Base-by-base conservation (phyloP, 1,140 invertebrate species). In the Arctopsyche grandis region DNA sequence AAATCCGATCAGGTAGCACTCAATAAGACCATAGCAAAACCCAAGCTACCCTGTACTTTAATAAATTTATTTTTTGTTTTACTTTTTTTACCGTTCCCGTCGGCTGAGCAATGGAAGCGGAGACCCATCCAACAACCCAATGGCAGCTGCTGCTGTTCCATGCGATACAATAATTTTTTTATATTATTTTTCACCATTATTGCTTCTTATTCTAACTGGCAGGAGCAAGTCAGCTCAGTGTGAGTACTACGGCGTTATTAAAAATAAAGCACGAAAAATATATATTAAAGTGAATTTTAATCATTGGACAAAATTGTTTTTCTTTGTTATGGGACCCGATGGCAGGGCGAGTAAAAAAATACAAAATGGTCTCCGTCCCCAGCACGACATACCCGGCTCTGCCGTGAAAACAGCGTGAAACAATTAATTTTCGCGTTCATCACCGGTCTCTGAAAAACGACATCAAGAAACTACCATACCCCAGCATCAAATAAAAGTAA, bases 261-360 rank as follows among this genome's bases (percentile, higher is more conserved):
- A 66, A 22, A 66, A 66, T 38, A 14, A 44, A 44, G 43, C n/a
- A 56, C 21, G 16, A 63, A 43, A 24, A 22, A 63, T 16, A 60
- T 60, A 77, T 76, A 69, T 29, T 26, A 12, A 24, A 66, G 29
- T 22, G 63, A 77, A 74, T 77, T 79, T 79, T 79, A 77, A 79
- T 79, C 77, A 81, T 82, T 77, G 77, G 48, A 80, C 78, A 71
- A 82, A 82, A 82, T 80, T 71, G 78, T 75, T 82, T 82, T 82
- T 79, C 79, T 76, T 80, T 82, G 79, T 82, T 78, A 26, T 29
- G 21, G 21, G 58, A 1, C 3, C 14, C 16, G 58, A 21, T 19
- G 21, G 21, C 63, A 22, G 9, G 9, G 21, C n/a, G 63, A 66
- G 0, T 26, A 9, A 12, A 70, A 70, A 16, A 44, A 52, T 74